phyloP scores from a whole-genome alignment of 2,113 vertebrate species.

The Rhinoderma darwinii region DNA sequence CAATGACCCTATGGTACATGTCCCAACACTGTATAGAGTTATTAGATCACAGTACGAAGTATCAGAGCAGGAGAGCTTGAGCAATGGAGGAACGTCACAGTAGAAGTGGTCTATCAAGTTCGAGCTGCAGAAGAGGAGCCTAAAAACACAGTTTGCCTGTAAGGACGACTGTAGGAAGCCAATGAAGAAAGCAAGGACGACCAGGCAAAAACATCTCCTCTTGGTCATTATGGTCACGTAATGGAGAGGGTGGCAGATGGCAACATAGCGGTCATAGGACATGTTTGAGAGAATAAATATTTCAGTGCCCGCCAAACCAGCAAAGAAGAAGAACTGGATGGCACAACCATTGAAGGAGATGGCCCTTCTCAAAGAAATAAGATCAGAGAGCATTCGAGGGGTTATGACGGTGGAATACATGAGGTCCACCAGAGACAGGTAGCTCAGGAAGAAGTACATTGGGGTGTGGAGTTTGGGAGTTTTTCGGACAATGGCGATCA shows the following conservation, averaged over 20 bases:
- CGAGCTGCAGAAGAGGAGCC: background rate
- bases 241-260: conserved; percentile 34
- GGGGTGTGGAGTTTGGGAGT: conserved; percentile 9
- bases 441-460: conserved; percentile 36
- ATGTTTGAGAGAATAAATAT: conserved; percentile 24
- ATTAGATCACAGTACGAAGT: background rate
- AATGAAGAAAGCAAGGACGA: background rate
- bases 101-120: conserved; percentile 44
- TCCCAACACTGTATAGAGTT: background rate
- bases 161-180: conserved; percentile 23
- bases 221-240: conserved; percentile 14
- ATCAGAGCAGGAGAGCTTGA: conserved; percentile 40
- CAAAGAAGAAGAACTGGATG: conserved; percentile 42
- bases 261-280: conserved; percentile 40
- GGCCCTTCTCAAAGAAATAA: background rate
- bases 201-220: background rate
- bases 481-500: conserved; percentile 9
- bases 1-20: conserved; percentile 1
- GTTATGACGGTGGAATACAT: conserved; percentile 38
- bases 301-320: conserved; percentile 3
- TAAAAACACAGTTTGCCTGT: conserved; percentile 36
- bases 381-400: conserved; percentile 27
- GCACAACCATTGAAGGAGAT: conserved; percentile 36
- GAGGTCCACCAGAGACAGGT: conserved; percentile 37
- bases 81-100: conserved; percentile 30